These are phyloP conservation scores for Cydia fagiglandana DNA, from an alignment of 1,140 invertebrate species.

Conservation along the genomic window DNA sequence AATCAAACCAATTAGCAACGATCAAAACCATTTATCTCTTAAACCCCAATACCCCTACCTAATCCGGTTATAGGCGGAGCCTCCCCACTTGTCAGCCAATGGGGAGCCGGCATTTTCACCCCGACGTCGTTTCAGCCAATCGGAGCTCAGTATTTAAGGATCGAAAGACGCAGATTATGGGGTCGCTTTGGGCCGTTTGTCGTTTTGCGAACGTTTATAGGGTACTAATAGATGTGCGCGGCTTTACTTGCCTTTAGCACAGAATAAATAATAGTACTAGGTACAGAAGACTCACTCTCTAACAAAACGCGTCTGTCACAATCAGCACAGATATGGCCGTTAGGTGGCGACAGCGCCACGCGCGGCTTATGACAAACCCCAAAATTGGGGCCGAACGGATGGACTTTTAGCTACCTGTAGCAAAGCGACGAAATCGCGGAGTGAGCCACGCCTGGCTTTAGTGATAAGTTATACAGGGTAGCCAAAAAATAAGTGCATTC, in stretches of 20 bases:
- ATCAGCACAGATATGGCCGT: too few species aligned
- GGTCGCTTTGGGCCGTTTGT: constrained; percentile 57
- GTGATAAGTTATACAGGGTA: too few species aligned
- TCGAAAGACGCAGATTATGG: constrained; percentile 66
- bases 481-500: too few species aligned
- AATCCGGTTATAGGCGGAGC: constrained; percentile 55
- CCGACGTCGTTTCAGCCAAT: constrained; percentile 50
- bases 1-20: constrained; percentile 38
- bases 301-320: too few species aligned
- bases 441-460: too few species aligned
- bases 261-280: too few species aligned
- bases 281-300: too few species aligned
- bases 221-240: constrained; percentile 36
- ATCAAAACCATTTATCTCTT: constrained; percentile 47
- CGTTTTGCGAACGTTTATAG: constrained; percentile 49
- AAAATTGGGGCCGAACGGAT: too few species aligned
- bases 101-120: constrained; percentile 42
- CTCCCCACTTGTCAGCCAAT: constrained; percentile 49
- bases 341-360: too few species aligned
- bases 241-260: constrained; percentile 39
- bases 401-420: too few species aligned
- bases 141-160: constrained; percentile 55
- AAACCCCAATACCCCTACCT: constrained; percentile 49
- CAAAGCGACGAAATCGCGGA: too few species aligned
- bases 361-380: too few species aligned